Evolutionary conservation across 2,797 vertebrate genomes (phyloP), one percentile per base, ranked within the genome.

Genomic region (Pseudochaenichthys georgianus): DNA sequence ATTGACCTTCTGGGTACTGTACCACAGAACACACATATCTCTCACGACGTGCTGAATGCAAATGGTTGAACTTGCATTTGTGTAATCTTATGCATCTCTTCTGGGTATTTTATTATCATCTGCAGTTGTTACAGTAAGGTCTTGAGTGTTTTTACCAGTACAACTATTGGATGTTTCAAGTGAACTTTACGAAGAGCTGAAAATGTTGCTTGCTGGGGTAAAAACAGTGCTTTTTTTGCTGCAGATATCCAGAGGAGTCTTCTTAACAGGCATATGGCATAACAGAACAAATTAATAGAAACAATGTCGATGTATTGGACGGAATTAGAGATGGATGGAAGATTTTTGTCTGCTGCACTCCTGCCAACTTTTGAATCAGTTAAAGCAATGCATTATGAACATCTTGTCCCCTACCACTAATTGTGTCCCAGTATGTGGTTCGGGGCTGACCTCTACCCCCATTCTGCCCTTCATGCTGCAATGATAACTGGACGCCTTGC

Each of bases 1-100:
- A 96, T 99, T 91, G 97, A 99, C 93, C 96, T 99, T 82, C 96
- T 99, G 89, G 98, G 98, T 98, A 96, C 89, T 75, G 75, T 68
- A 64, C 41, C 72, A 64, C 65, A 31, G 13, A 57, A 15, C 28
- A 65, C 34, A 53, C 34, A 38, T 8, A 51, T 42, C 31, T 34
- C 31, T 62, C 31, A 58, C 10, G 23, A 53, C 34, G 9, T 55
- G 48, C 17, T 31, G 13, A 19, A 12, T 57, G 23, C 12, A 45
- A 16, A 55, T 21, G 63, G 13, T 48, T 41, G 4, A 38, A 38
- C 34, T 38, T 66, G n/a, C 10, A 38, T 59, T 52, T 21, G 34
- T 54, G 16, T 61, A 43, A 64, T 73, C 41, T 19, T 21, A 54
- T 1, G 28, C 64, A n/a, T 34, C 16, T 34, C 10, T 9, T 63